Evolutionary conservation across 2,888 invertebrate species (phyloP), one percentile per base, ranked within the genome.

Genomic region (Mythimna pallens): DNA sequence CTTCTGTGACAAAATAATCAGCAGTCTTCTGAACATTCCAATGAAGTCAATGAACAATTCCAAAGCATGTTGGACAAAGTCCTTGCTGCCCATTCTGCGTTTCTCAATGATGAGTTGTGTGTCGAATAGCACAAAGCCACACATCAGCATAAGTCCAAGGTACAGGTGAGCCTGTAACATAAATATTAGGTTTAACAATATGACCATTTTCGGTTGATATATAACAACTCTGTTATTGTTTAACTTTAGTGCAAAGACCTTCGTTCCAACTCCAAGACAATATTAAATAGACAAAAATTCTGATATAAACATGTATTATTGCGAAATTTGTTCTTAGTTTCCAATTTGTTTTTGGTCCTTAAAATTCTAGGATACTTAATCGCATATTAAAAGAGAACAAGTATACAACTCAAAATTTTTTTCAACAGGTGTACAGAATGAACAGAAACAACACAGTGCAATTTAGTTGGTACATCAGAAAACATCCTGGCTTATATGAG

Each of bases 51-150:
- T 97, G 97, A 99, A 99, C 81, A 99, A 96, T 91, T 99, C 99
- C 85, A 99, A 97, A 20, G 99, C 98, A 94, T 99, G 99, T 93
- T 97, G 97, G 83, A 99, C 98, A 93, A 98, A 99, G 95, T 99
- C 99, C 92, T 98, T 98, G 96, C 97, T 99, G 77, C 99, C 99
- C 94, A 97, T 97, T 81, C 98, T 97, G 86, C 98, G 97, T 93
- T 99, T 99, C 94, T 99, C 99, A 88, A 99, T 98, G 86, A 99
- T 99, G 84, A 98, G 96, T 95, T 99, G 99, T n/a, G 99, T 99
- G 94, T 99, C 99, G 90, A 98, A 99, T 81, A 99, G 97, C 20
- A 99, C 98, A 94, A 99, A 99, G 73, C 98, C 99, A 91, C 99
- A 99, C 98, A 99, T 99, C 61, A 99, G 97, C 85, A 98, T 96